These are phyloP conservation scores for Phrynosoma platyrhinos DNA, from an alignment of 2,113 vertebrate genomes.

Conservation along the genomic window DNA sequence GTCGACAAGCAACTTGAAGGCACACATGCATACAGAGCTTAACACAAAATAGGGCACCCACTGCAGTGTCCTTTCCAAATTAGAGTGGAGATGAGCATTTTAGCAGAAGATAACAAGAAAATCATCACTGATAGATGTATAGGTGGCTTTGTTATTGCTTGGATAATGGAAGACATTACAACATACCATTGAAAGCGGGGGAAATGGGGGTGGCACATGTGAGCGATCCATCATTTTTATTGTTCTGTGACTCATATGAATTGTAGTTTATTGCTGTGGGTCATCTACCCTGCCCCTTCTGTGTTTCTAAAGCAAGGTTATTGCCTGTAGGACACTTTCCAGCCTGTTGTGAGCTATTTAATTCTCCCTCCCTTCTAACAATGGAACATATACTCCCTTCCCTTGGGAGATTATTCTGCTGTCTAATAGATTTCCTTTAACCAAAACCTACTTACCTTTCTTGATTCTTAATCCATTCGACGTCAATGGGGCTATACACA, in stretches of 20 bases:
- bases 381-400: background rate
- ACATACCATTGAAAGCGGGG: background rate
- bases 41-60: background rate
- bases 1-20: too few relatives aligned
- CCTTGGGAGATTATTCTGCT: conserved; percentile 25
- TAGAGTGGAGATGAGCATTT: conserved; percentile 41
- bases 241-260: background rate
- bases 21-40: background rate
- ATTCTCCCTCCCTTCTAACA: background rate
- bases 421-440: background rate
- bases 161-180: conserved; percentile 44
- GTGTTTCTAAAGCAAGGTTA: conserved; percentile 11
- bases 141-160: conserved; percentile 38
- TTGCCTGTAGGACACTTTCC: conserved; percentile 4
- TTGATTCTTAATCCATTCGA: background rate
- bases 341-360: conserved; percentile 5
- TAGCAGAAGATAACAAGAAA: conserved; percentile 40
- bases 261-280: conserved; percentile 12
- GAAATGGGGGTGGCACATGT: background rate
- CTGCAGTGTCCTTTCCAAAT: background rate
- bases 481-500: conserved; percentile 7
- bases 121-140: conserved; percentile 35
- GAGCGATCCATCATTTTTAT: conserved; percentile 40
- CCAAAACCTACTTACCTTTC: background rate
- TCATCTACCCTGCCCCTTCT: background rate